Evolutionary conservation across 2,888 invertebrate genomes (phyloP), one percentile per base, ranked within the genome.

Genomic region (Drosophila diplacantha): DNA sequence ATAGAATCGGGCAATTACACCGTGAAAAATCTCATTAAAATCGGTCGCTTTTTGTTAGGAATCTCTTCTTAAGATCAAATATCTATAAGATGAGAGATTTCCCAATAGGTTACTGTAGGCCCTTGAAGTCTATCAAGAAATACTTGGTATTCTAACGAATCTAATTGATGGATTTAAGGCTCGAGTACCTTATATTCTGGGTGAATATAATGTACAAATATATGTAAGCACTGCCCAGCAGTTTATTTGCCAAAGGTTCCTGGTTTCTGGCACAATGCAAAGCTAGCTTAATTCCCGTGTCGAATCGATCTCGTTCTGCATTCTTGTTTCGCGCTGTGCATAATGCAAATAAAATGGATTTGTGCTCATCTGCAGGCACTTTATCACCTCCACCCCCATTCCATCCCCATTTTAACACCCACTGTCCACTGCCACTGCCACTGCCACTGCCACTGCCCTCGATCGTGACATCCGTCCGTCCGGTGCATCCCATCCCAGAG

Each of bases 301-400:
- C 29, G 5, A 29, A 29, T 46, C 31, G 3, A 32, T 50, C 4
- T 24, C 34, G 24, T 53, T 34, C 26, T n/a, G 44, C 44, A 31
- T 46, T 14, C 41, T 32, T 20, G 20, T 32, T 22, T 32, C 14
- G 32, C 47, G 1, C 53, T 20, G 37, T 55, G 54, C 35, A 37
- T 12, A 29, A 38, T 7, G 54, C 18, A 32, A 38, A 31, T 31
- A 3, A 56, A 55, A 38, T 22, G 22, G 5, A 55, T 18, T 20
- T 29, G 5, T 14, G 22, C 16, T 22, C 35, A 55, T 26, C 38
- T 41, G 58, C 57, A 34, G 31, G 39, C 18, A 55, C 32, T 31
- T 55, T 11, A 16, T 11, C 20, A 22, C 29, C 41, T 16, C 41
- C 41, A 3, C 26, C 43, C 12, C 18, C n/a, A 11, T 11, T 43